These are phyloP conservation scores for Thunnus thynnus DNA, from an alignment of 2,113 vertebrate species.

Conservation along the genomic window DNA sequence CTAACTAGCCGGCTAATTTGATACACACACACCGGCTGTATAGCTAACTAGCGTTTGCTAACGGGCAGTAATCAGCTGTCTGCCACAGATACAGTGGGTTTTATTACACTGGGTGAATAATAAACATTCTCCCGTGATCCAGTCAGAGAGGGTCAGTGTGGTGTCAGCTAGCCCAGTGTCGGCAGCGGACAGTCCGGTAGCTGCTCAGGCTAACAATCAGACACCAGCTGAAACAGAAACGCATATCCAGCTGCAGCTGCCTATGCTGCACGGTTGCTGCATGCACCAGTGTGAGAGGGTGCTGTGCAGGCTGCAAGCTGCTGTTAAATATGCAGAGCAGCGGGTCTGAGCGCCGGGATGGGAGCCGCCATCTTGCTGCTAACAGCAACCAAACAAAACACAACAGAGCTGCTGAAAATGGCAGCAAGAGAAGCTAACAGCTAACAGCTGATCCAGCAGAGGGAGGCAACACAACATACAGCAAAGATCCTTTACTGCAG, in stretches of 20 bases:
- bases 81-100: not conserved
- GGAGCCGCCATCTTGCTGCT: slow-evolving; percentile 86
- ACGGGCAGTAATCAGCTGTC: not conserved
- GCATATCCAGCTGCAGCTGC: not conserved
- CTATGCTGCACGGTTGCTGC: not conserved
- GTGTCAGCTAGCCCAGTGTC: slow-evolving; percentile 19
- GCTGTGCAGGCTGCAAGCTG: not conserved
- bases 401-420: slow-evolving; percentile 42
- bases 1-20: slow-evolving; percentile 40
- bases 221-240: not conserved
- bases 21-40: not conserved
- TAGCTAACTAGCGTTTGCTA: slow-evolving; percentile 16
- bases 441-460: slow-evolving; percentile 11
- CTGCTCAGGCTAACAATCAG: slow-evolving; percentile 5
- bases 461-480: not conserved
- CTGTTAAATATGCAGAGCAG: slow-evolving; percentile 56
- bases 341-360: slow-evolving; percentile 61
- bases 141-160: not conserved
- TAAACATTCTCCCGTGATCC: not conserved
- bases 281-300: slow-evolving; percentile 6
- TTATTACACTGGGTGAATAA: not conserved
- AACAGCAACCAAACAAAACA: slow-evolving; percentile 58
- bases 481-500: too few relatives aligned
- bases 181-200: slow-evolving; percentile 49
- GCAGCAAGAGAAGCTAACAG: slow-evolving; percentile 36